A percentile compares a stretch with the other conserved stretches of the same genome.
Conservation (phyloP, 2,888 invertebrate genomes). For the Mystacides longicornis region DNA sequence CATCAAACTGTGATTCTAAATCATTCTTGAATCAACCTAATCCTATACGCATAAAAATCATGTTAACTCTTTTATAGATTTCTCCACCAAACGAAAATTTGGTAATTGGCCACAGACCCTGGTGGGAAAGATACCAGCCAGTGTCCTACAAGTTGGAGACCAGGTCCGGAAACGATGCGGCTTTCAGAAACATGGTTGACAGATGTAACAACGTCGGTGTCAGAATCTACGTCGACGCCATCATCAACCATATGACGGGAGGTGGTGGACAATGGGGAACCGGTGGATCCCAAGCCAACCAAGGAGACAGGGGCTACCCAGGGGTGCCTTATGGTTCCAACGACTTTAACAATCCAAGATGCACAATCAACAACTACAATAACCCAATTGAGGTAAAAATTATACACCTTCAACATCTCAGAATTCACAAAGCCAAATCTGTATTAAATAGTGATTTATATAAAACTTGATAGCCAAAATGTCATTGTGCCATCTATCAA, state of each 20-base stretch:
- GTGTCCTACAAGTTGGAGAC: constrained; percentile 66
- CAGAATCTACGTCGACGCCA: constrained; percentile 68
- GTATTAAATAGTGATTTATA: too few species aligned
- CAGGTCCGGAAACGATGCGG: constrained; percentile 62
- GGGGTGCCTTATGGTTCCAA: constrained; percentile 47
- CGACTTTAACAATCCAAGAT: constrained; percentile 50
- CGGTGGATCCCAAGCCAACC: constrained; percentile 50
- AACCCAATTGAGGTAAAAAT: constrained; percentile 46
- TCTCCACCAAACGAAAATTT: constrained; percentile 24
- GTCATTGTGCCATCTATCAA: too few species aligned
- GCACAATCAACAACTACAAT: constrained; percentile 43
- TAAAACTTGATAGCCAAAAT: too few species aligned
- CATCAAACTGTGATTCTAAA: too few species aligned
- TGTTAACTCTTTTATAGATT: not conserved
- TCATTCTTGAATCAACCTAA: too few species aligned
- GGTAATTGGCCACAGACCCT: constrained; percentile 48
- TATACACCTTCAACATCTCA: too few species aligned
- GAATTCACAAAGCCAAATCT: too few species aligned
- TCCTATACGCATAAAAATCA: too few species aligned
- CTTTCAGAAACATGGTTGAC: constrained; percentile 65
- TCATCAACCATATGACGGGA: constrained; percentile 72
- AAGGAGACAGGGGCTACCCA: constrained; percentile 41
- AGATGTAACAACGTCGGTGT: constrained; percentile 72
- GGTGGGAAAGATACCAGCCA: constrained; percentile 84
- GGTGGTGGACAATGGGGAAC: constrained; percentile 48